Conservation (phyloP, 1,140 invertebrate species). For the Drosophila nannoptera region DNA sequence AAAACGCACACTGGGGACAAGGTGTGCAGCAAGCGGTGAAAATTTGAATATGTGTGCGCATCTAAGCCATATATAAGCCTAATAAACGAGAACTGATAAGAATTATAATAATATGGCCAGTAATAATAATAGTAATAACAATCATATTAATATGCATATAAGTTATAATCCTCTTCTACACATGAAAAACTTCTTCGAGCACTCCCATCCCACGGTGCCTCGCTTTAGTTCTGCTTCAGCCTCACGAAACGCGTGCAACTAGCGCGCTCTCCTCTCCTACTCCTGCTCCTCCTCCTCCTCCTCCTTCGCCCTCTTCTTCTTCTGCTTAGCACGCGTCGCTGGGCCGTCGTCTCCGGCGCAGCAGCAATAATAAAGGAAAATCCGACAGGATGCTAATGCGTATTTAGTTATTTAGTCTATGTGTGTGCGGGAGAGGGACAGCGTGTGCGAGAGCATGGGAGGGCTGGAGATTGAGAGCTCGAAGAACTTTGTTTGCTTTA, state of each 20-base stretch:
- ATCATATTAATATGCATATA: too few species aligned
- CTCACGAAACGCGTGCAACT: constrained; percentile 40
- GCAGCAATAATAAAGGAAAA: constrained; percentile 74
- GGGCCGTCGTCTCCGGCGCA: background rate
- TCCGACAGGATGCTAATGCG: constrained; percentile 77
- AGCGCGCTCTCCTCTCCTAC: constrained; percentile 22
- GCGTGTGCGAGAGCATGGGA: constrained; percentile 2
- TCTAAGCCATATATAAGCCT: background rate
- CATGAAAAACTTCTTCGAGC: background rate
- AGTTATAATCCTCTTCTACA: too few species aligned
- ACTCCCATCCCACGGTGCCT: constrained; percentile 34
- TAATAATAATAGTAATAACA: background rate
- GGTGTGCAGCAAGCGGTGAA: background rate
- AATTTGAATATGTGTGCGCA: background rate
- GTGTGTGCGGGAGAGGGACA: constrained; percentile 15
- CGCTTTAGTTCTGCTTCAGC: constrained; percentile 7
- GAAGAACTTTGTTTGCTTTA: constrained; percentile 62
- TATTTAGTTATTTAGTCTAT: constrained; percentile 75
- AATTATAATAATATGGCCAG: background rate
- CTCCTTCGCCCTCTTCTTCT: constrained; percentile 4
- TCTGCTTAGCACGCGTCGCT: constrained; percentile 20
- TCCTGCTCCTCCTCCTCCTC: constrained; percentile 2
- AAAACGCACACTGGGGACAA: constrained; percentile 34
- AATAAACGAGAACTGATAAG: background rate
- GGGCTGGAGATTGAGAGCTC: constrained; percentile 26